Evolutionary conservation across 1,140 invertebrate genomes (phyloP).

Genomic region (Ditylenchus dipsaci): DNA sequence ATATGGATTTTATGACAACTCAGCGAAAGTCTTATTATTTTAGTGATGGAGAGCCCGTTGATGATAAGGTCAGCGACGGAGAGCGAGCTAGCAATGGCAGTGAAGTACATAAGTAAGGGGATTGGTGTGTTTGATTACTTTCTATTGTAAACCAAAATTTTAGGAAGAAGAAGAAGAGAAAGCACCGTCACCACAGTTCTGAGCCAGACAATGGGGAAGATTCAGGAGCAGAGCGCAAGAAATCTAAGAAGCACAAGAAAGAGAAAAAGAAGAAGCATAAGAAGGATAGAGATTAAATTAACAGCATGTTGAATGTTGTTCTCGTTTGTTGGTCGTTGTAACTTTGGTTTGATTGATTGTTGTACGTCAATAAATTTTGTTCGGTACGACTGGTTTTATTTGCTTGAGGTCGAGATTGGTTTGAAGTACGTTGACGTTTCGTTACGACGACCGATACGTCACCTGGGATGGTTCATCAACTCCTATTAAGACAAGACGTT

Average conservation of each 20-base stretch:
- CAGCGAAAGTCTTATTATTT: not conserved
- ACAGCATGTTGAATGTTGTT: too few species aligned
- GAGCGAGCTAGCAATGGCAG: not conserved
- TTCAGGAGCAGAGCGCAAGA: slow-evolving; percentile 20
- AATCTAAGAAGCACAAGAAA: slow-evolving; percentile 29
- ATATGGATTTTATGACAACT: not conserved
- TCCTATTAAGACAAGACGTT: too few species aligned
- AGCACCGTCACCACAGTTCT: slow-evolving; percentile 5
- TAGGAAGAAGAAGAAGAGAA: slow-evolving; percentile 18
- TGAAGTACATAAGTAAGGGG: not conserved
- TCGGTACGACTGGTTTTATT: too few species aligned
- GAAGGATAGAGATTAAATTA: slow-evolving; percentile 9
- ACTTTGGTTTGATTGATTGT: too few species aligned
- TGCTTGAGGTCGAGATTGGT: too few species aligned
- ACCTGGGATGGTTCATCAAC: too few species aligned
- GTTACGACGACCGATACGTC: too few species aligned
- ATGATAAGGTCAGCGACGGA: not conserved
- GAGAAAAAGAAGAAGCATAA: slow-evolving; percentile 28
- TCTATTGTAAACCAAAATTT: slow-evolving; percentile 3
- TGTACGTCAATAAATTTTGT: too few species aligned
- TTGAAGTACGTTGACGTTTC: too few species aligned
- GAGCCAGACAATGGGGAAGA: slow-evolving; percentile 12
- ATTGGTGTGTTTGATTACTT: not conserved
- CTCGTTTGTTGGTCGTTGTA: too few species aligned
- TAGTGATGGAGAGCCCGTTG: not conserved